phyloP scores from a whole-genome alignment of 2,113 vertebrate genomes.

The Ptilonorhynchus violaceus region DNA sequence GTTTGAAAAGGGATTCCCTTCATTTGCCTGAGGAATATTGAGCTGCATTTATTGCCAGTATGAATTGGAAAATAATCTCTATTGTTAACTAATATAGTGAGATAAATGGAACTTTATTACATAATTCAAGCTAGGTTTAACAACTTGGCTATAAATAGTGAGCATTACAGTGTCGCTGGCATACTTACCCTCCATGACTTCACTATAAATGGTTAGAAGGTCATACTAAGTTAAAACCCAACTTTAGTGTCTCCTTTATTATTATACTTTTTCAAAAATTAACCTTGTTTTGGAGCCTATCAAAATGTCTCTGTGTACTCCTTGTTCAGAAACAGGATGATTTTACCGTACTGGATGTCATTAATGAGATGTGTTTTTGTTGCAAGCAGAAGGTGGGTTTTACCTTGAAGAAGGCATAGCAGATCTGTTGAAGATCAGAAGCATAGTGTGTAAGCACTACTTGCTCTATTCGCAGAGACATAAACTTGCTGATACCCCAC shows the following conservation, averaged over 20 bases:
- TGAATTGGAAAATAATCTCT: slow-evolving; percentile 6
- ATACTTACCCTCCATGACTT: slow-evolving; percentile 37
- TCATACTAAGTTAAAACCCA: slow-evolving; percentile 28
- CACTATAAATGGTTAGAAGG: slow-evolving; percentile 17
- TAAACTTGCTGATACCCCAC: neutral
- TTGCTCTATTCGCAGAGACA: neutral
- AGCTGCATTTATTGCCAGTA: neutral
- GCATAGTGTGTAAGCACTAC: neutral
- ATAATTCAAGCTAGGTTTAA: slow-evolving; percentile 17
- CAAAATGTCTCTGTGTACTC: neutral
- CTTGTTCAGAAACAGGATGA: neutral
- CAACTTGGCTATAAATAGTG: slow-evolving; percentile 48
- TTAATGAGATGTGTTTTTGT: neutral
- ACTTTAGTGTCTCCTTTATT: neutral
- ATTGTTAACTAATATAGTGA: slow-evolving; percentile 38
- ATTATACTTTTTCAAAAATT: neutral
- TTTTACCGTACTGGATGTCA: neutral
- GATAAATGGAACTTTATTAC: slow-evolving; percentile 49
- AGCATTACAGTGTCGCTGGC: slow-evolving; percentile 42
- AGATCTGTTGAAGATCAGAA: neutral
- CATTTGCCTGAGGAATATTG: neutral
- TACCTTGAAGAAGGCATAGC: neutral
- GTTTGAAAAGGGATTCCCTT: neutral
- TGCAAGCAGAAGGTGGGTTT: neutral
- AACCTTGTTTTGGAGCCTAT: neutral